Base-by-base conservation (phyloP, 2,113 vertebrate species). In the Dendropsophus ebraccatus region DNA sequence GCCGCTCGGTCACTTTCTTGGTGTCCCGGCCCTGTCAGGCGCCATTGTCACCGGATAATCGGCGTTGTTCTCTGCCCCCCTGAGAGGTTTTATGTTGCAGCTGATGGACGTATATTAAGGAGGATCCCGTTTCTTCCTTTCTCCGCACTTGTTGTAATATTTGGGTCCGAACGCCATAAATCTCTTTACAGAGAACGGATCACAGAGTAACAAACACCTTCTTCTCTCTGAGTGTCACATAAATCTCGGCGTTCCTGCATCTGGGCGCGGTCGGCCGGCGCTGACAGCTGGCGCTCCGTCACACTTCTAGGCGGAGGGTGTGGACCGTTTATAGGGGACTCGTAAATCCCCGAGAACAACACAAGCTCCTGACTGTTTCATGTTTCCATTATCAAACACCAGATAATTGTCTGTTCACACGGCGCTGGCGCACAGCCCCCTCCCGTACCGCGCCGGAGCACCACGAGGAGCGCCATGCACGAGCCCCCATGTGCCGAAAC, bases 321-420 rank as follows among this genome's bases (percentile, higher is more conserved):
- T 32, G 65, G 5, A 35, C 32, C 9, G 25, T 30, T 30, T 17
- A 67, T 67, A 5, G 5, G 17, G 62, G 6, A 17, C 17, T 17
- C 7, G 35, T 69, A 69, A 69, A 69, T 35, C 30, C 32, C 2
- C 19, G 65, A 69, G 2, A 16, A 30, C 23, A 60, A 25, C 30
- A 35, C 30, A 69, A 35, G 65, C 14, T 69, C 32, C 62, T 16
- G 28, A 67, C 11, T 32, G 12, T 67, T 67, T 67, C 5, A 67
- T 67, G 62, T 67, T 67, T 32, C 65, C 8, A 69, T 2, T 17
- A 69, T 69, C 28, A 69, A 21, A 69, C 30, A 65, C 12, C 4
- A 65, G 10, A 69, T 69, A 69, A 69, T 69, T 69, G 32, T 69
- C 32, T 69, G 28, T 35, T 69, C 65, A 69, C 65, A 69, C 65